Evolutionary conservation across 2,888 invertebrate species (phyloP).

Genomic region (Acrocyrtus sp.): DNA sequence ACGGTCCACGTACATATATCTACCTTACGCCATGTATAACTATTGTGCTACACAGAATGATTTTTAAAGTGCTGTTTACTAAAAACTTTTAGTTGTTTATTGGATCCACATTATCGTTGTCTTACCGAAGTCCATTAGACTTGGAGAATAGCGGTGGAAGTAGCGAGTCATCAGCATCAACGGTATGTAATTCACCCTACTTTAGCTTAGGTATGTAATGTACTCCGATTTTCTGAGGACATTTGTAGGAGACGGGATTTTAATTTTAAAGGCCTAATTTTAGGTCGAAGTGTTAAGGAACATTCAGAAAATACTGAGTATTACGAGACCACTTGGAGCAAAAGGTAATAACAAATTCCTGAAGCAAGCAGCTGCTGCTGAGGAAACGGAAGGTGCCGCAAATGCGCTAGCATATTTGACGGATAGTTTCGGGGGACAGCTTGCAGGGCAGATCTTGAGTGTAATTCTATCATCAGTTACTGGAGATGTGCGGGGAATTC

Average conservation of each 20-base stretch:
- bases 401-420: conserved; percentile 32
- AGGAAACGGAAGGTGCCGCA: conserved; percentile 22
- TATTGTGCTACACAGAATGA: not conserved
- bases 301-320: conserved; percentile 4
- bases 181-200: conserved; percentile 18
- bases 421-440: conserved; percentile 36
- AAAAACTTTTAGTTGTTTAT: conserved; percentile 8
- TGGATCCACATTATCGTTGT: conserved; percentile 1
- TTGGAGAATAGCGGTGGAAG: too few relatives aligned
- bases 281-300: conserved; percentile 26
- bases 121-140: not conserved
- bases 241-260: too few relatives aligned
- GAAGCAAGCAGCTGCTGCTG: conserved; percentile 24
- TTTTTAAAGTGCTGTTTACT: not conserved
- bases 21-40: too few relatives aligned
- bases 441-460: conserved; percentile 44
- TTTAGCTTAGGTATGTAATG: too few relatives aligned
- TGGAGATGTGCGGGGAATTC: conserved; percentile 41
- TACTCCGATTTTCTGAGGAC: too few relatives aligned
- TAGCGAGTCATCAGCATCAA: conserved; percentile 7
- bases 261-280: too few relatives aligned
- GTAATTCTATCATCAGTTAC: conserved; percentile 26
- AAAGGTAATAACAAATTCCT: not conserved
- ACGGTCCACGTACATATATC: too few relatives aligned
- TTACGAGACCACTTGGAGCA: not conserved